Evolutionary conservation across 1,140 invertebrate genomes (phyloP), one percentile per base, ranked within the genome.

Genomic region (Bombyx mandarina): DNA sequence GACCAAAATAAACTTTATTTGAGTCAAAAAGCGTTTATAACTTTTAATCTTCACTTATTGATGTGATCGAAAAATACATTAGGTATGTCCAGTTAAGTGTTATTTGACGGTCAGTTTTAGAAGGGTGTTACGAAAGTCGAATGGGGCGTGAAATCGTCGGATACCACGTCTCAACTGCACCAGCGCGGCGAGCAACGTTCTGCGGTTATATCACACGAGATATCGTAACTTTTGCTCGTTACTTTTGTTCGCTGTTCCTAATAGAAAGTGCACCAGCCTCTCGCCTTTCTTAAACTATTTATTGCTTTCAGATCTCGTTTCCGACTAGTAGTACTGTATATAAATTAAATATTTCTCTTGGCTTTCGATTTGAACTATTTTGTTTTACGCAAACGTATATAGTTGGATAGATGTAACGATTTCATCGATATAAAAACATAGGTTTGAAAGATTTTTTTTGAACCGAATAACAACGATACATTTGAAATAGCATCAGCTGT

Each of bases 211-310:
- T 82, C 82, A 85, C 70, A 72, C 67, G 65, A 79, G 75, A 77
- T 80, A 82, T 82, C 78, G 79, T 84, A 82, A 80, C 75, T 79
- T 73, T 75, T 80, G 77, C 73, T 74, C 67, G 71, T 73, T 71
- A 71, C 66, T 69, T 67, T 71, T 67, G 62, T 67, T 67, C 60
- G 52, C 57, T 62, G 66, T 65, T 65, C 63, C 72, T 65, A 67
- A 67, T 85, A 86, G 82, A 83, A 86, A 86, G 82, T 80, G 69
- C 73, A 67, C 69, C 56, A 69, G 69, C 73, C 75, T 74, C 71
- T 78, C 74, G 75, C 75, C 76, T 77, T 79, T 82, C 79, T 75
- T 71, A 73, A 72, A 66, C 69, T 75, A 77, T 81, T 82, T 78
- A 79, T 77, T 75, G 66, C 67, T 66, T 67, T 35, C 71, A 72